Conservation (phyloP, 1,140 invertebrate species). For the Heterodera schachtii region DNA sequence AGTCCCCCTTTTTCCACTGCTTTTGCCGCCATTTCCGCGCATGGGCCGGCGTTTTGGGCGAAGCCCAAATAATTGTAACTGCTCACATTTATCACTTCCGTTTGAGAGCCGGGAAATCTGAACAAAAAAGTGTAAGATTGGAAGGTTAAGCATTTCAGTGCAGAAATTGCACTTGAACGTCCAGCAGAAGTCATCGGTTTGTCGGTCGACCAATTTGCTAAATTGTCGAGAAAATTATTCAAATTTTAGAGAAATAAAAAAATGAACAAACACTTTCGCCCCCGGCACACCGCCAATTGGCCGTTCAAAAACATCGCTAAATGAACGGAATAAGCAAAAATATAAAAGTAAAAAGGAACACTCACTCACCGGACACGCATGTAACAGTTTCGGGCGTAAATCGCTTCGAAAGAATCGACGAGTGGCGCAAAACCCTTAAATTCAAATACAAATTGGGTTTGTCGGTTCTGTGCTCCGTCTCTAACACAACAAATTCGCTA, state of each 20-base stretch:
- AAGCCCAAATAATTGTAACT: conserved; percentile 72
- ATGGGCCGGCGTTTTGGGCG: conserved; percentile 69
- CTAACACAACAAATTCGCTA: neutral
- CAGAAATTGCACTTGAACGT: conserved; percentile 49
- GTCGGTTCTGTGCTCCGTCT: too few species aligned
- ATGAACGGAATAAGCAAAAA: neutral
- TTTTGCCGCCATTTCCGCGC: conserved; percentile 66
- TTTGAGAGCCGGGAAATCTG: conserved; percentile 66
- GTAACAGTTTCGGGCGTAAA: conserved; percentile 70
- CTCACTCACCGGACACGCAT: conserved; percentile 59
- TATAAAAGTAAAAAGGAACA: neutral
- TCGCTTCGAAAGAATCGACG: conserved; percentile 70
- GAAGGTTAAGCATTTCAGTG: neutral
- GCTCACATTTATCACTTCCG: conserved; percentile 70
- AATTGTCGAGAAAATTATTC: neutral
- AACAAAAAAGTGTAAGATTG: conserved; percentile 12
- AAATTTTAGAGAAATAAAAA: neutral
- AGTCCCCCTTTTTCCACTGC: conserved; percentile 67
- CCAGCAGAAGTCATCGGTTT: conserved; percentile 62
- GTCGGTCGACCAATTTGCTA: conserved; percentile 51
- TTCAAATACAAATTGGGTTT: neutral
- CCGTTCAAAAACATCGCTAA: conserved; percentile 68
- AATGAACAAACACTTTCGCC: conserved; percentile 39
- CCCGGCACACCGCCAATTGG: conserved; percentile 60
- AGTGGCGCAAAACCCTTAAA: conserved; percentile 69